phyloP scores from a whole-genome alignment of 2,113 vertebrate species.

The Cyanoramphus novaezelandiae region DNA sequence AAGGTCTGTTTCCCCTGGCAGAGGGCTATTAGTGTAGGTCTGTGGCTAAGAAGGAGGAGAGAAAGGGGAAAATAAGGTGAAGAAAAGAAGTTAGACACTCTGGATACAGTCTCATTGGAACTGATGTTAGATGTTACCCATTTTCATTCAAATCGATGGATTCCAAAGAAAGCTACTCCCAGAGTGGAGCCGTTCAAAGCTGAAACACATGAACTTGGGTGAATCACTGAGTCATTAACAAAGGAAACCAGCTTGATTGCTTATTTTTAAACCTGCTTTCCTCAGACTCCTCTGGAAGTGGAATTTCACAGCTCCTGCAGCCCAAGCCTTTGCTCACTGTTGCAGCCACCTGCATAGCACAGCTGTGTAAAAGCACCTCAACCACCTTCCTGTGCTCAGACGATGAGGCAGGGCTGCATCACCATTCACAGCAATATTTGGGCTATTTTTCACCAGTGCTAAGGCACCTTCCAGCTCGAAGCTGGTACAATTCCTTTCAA shows the following conservation, averaged over 20 bases:
- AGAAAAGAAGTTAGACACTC: neutral
- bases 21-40: neutral
- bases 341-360: neutral
- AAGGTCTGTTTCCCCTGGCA: neutral
- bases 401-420: neutral
- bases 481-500: neutral
- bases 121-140: neutral
- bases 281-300: constrained; percentile 6
- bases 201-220: neutral
- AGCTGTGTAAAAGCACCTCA: neutral
- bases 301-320: constrained; percentile 10
- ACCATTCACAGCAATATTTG: neutral
- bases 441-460: neutral
- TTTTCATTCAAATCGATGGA: constrained; percentile 4
- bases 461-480: neutral
- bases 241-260: constrained; percentile 18
- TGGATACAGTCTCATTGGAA: neutral
- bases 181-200: neutral
- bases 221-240: constrained; percentile 41
- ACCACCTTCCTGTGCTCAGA: neutral
- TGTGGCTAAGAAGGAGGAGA: neutral
- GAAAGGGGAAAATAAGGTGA: neutral
- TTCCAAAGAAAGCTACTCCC: constrained; percentile 39
- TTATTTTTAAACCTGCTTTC: constrained; percentile 45
- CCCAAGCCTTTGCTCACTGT: neutral